These are phyloP conservation scores for Phrynosoma platyrhinos DNA, from an alignment of 2,113 vertebrate species.

Conservation along the genomic window DNA sequence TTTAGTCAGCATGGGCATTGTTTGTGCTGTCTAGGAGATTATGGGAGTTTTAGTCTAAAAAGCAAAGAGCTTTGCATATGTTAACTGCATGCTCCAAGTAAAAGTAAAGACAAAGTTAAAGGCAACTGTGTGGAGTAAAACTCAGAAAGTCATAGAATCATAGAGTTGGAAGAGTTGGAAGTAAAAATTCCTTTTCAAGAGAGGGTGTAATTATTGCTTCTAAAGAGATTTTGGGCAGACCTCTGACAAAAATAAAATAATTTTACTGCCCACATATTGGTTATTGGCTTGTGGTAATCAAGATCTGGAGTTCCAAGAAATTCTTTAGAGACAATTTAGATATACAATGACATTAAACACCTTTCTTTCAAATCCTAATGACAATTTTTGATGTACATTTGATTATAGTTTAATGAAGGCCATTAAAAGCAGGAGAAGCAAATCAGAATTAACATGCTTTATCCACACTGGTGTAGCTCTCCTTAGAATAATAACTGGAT, in stretches of 20 bases:
- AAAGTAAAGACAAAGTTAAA: neutral
- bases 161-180: neutral
- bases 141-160: neutral
- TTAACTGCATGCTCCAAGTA: neutral
- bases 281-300: slow-evolving; percentile 15
- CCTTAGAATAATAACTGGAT: neutral
- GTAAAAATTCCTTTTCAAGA: neutral
- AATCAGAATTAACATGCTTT: slow-evolving; percentile 5
- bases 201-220: neutral
- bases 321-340: slow-evolving; percentile 3
- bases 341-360: slow-evolving; percentile 23
- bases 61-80: neutral
- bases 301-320: slow-evolving; percentile 2
- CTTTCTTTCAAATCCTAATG: neutral
- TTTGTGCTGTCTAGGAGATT: neutral
- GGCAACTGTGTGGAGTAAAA: neutral
- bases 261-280: neutral
- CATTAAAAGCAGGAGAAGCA: neutral
- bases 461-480: neutral
- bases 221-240: neutral
- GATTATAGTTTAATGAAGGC: slow-evolving; percentile 32
- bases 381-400: slow-evolving; percentile 19
- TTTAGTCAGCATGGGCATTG: neutral
- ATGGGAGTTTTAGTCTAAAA: neutral
- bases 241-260: slow-evolving; percentile 12